Base-by-base conservation (phyloP, 1,140 invertebrate genomes). In the Drosophila chauvacae region DNA sequence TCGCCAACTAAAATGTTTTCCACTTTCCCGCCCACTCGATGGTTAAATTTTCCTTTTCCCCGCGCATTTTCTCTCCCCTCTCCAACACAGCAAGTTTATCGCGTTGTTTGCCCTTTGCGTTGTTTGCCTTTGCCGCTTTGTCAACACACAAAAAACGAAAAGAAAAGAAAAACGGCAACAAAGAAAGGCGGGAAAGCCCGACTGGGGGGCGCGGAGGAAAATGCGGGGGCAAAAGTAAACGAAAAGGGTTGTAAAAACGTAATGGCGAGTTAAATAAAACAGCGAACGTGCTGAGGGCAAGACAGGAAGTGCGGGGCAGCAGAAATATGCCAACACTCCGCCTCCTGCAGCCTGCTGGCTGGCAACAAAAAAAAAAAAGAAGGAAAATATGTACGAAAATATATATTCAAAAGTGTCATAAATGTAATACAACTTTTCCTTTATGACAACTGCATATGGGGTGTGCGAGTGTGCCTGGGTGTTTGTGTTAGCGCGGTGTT, bases 371-470 rank as follows among this genome's bases (percentile, higher is more conserved):
- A 28, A 16, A 11, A 20, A 64, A 7, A 14, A 13, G 3, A 23
- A 30, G 26, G 35, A 20, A 47, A 39, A 82, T 80, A 82, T 78
- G 75, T 74, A 63, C 60, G 63, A 66, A 80, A 76, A 83, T 75
- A 80, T 85, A 81, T 85, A 60, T 72, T 85, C 81, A 85, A 86
- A 86, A 86, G 82, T 86, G 82, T 86, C 82, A 85, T 85, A 85
- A 85, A 85, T 85, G 82, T 86, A 86, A 86, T 86, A 86, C 77
- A 85, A 85, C 82, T 85, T 85, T 85, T 86, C 74, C 82, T 79
- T 86, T 85, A 85, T 81, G 81, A 73, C 77, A 66, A 45, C 42
- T 80, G 56, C 76, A 80, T 63, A 51, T 80, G 77, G 51, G 14
- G 18, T 58, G 53, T 56, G 65, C 55, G 18, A 10, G 47, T 62